Percentiles rank a stretch among this genome's conserved stretches.
These are phyloP conservation scores for Rhagoletis zephyria DNA, from an alignment of 1,140 invertebrate species.

Conservation along the genomic window DNA sequence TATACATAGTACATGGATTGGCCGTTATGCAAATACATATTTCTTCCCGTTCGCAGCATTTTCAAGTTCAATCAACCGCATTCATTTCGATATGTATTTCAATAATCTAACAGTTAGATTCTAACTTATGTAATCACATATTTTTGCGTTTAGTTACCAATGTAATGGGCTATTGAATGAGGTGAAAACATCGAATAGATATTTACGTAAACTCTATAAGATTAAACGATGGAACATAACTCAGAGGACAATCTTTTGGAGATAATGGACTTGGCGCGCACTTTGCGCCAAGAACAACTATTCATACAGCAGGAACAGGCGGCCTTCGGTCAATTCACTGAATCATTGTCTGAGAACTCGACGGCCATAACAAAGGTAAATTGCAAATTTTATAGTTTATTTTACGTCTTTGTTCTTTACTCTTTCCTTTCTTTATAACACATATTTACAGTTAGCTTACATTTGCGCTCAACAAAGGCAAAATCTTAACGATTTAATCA, in stretches of 20 bases:
- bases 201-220: conserved; percentile 4
- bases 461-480: conserved; percentile 89
- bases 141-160: neutral
- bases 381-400: neutral
- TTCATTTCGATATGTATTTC: too few relatives aligned
- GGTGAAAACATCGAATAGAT: neutral
- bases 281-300: conserved; percentile 70
- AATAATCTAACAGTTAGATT: too few relatives aligned
- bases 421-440: conserved; percentile 11
- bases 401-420: conserved; percentile 6
- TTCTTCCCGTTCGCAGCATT: too few relatives aligned
- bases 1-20: too few relatives aligned
- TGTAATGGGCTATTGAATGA: neutral
- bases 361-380: conserved; percentile 69
- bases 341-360: conserved; percentile 66
- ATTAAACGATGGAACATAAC: conserved; percentile 66
- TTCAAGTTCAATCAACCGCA: too few relatives aligned
- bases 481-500: conserved; percentile 86
- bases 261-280: conserved; percentile 72
- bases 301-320: conserved; percentile 71
- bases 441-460: conserved; percentile 83
- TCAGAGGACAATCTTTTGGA: conserved; percentile 71
- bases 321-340: conserved; percentile 67
- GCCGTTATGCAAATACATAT: too few relatives aligned
- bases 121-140: too few relatives aligned